These are phyloP conservation scores for Cerceris rybyensis DNA, from an alignment of 2,888 invertebrate species.

Conservation along the genomic window DNA sequence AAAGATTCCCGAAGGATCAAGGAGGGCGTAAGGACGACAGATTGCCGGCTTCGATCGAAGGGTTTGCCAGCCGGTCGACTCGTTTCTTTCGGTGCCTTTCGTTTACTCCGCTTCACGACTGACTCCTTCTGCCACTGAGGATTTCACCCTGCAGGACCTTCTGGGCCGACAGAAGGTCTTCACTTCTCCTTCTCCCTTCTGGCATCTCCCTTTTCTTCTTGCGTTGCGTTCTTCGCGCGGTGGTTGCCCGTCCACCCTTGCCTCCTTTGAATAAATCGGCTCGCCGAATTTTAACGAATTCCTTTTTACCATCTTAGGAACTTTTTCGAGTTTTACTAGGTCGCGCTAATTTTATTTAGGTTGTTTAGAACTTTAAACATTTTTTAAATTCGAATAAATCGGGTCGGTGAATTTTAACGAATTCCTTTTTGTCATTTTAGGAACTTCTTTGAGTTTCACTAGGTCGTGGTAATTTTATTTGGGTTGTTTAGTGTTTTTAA, in stretches of 20 bases:
- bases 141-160: slow-evolving; percentile 60
- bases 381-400: no score
- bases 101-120: slow-evolving; percentile 69
- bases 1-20: slow-evolving; percentile 36
- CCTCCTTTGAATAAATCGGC: slow-evolving; percentile 7
- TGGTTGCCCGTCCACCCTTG: slow-evolving; percentile 7
- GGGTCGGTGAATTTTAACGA: no score
- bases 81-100: slow-evolving; percentile 53
- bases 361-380: no score
- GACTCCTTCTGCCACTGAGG: slow-evolving; percentile 67
- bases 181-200: slow-evolving; percentile 19
- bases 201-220: neutral
- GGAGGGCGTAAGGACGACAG: slow-evolving; percentile 63
- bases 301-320: neutral
- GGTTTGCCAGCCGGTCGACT: slow-evolving; percentile 65
- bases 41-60: slow-evolving; percentile 67
- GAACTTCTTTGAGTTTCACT: neutral
- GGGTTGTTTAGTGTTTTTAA: no score
- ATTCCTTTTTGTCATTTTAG: neutral
- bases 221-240: neutral
- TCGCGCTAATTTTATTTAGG: no score
- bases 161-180: slow-evolving; percentile 60
- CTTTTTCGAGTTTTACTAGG: no score
- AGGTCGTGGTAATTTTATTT: no score
- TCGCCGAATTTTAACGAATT: slow-evolving; percentile 1